These are phyloP conservation scores for Tachina fera DNA, from an alignment of 2,888 invertebrate species.

Conservation along the genomic window DNA sequence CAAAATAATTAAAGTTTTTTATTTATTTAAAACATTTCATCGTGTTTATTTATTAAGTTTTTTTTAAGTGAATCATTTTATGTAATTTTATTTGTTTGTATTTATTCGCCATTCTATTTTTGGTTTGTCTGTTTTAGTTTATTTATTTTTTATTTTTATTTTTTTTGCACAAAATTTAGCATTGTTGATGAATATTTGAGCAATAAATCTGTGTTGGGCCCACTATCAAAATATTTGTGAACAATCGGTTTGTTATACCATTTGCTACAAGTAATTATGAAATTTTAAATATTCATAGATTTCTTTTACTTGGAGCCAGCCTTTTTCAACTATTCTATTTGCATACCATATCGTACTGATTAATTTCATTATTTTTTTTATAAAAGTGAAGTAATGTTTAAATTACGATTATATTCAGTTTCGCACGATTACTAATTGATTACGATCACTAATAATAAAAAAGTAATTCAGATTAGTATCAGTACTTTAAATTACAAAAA, in stretches of 20 bases:
- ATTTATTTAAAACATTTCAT: slow-evolving; percentile 39
- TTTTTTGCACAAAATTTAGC: neutral
- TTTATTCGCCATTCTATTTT: slow-evolving; percentile 44
- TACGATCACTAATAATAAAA: too few species aligned
- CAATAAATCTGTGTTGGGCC: slow-evolving; percentile 23
- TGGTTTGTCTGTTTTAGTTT: slow-evolving; percentile 17
- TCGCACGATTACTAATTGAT: too few species aligned
- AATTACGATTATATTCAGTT: too few species aligned
- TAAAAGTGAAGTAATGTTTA: too few species aligned
- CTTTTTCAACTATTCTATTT: too few species aligned
- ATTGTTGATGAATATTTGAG: slow-evolving; percentile 36
- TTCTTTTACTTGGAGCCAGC: too few species aligned
- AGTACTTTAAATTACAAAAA: too few species aligned
- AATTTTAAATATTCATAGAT: too few species aligned
- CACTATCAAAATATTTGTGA: neutral
- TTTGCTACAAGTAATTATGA: neutral
- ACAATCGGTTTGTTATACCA: neutral
- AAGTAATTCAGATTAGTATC: too few species aligned
- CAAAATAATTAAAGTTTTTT: slow-evolving; percentile 56
- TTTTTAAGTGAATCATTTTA: slow-evolving; percentile 49
- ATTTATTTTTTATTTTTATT: neutral
- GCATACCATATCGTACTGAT: too few species aligned
- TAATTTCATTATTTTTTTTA: too few species aligned
- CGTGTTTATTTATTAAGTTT: slow-evolving; percentile 48
- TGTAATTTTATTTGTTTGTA: slow-evolving; percentile 46